Evolutionary conservation across 2,888 invertebrate species (phyloP).

Genomic region (Mesorhabditis sp.): DNA sequence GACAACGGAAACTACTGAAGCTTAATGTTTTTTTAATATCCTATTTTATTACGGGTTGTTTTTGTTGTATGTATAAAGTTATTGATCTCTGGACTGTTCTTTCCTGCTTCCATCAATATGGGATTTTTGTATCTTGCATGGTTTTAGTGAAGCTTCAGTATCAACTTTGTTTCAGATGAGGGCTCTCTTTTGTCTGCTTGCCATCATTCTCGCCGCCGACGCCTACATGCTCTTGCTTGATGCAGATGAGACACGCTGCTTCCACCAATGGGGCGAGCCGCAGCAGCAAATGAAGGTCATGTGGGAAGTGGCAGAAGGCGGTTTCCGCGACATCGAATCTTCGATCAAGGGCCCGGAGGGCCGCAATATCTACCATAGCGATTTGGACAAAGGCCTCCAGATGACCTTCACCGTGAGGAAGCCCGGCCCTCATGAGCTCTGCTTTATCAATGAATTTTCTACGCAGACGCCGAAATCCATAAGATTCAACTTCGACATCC

Average conservation of each 20-base stretch:
- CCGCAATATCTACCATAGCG: not conserved
- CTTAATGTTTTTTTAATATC: too few species aligned
- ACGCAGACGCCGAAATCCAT: too few species aligned
- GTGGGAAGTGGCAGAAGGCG: not conserved
- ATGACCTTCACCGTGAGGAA: not conserved
- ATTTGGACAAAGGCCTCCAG: not conserved
- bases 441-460: not conserved
- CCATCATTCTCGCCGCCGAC: not conserved
- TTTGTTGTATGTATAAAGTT: too few species aligned
- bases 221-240: not conserved
- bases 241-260: not conserved
- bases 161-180: not conserved
- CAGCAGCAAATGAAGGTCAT: not conserved
- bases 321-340: not conserved
- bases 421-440: not conserved
- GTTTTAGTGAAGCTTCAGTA: too few species aligned
- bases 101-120: too few species aligned
- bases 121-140: too few species aligned
- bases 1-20: constrained; percentile 16
- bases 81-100: too few species aligned
- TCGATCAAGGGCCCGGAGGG: not conserved
- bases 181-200: not conserved
- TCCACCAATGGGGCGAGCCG: not conserved
- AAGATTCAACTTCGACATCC: too few species aligned
- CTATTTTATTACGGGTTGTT: too few species aligned